These are phyloP conservation scores for Protobothrops mucrosquamatus DNA, from an alignment of 2,113 vertebrate genomes.

Conservation along the genomic window DNA sequence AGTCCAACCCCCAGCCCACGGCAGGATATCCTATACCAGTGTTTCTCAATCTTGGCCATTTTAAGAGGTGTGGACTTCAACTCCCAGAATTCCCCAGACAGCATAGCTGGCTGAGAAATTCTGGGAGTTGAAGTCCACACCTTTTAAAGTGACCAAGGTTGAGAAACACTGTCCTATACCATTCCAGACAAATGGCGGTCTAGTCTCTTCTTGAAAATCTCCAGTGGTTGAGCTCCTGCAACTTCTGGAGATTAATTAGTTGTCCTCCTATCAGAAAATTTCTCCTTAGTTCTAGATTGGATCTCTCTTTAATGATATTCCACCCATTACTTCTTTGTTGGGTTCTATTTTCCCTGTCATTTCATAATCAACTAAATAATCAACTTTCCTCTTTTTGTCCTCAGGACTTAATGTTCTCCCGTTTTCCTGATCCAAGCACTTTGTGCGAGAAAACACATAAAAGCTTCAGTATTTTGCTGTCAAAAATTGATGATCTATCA, in stretches of 20 bases:
- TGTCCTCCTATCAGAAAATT: background rate
- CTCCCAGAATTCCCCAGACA: no score
- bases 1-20: background rate
- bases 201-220: background rate
- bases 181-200: background rate
- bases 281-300: background rate
- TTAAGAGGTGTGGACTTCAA: no score
- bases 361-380: constrained; percentile 9
- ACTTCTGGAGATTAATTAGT: background rate
- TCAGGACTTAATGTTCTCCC: background rate
- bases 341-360: background rate
- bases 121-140: no score
- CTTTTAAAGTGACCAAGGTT: no score
- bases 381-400: background rate
- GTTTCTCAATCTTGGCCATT: no score
- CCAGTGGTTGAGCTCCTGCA: background rate
- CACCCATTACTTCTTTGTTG: background rate
- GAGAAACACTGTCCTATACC: background rate
- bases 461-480: constrained; percentile 23
- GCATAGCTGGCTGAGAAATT: no score
- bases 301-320: background rate
- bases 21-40: background rate
- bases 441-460: constrained; percentile 22
- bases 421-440: constrained; percentile 28
- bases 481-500: constrained; percentile 29